Evolutionary conservation across 2,797 vertebrate genomes (phyloP), one percentile per base, ranked within the genome.

Genomic region (Acropternis orthonyx): DNA sequence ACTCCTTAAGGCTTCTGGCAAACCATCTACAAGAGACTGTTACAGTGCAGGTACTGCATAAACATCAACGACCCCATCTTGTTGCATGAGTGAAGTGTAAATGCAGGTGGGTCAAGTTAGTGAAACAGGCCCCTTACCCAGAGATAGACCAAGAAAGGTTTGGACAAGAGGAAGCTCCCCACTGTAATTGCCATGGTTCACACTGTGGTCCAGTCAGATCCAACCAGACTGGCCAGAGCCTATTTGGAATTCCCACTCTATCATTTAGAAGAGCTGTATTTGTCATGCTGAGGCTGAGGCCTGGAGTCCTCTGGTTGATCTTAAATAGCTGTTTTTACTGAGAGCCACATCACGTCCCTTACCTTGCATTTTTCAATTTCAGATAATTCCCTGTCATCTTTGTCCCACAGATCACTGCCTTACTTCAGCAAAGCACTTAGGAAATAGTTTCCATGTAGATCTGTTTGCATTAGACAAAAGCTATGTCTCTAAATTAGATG

Each of bases 241-340:
- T 89, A 44, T 81, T 95, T 97, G 96, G 87, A 97, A 95, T 81
- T 84, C 67, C 93, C 81, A 84, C 96, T 87, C 22, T 98, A 54
- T 98, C 95, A 98, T 98, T 98, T 98, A 92, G 87, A 72, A 97
- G 89, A 92, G 69, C 91, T 97, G 94, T 93, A 92, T 94, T 96
- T 96, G 92, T 90, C 55, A 81, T 63, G 79, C 78, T n/a, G 75
- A 92, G 84, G 63, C 85, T 85, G 62, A 92, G 91, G 68, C 61
- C 93, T 89, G 82, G 80, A 27, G 80, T 95, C 52, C 63, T 88
- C 89, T 90, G 67, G 85, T 59, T 20, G 5, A 37, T 58, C 77
- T 58, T 88, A 95, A 97, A 91, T 94, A 91, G 65, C 76, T 88
- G 66, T 5, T 82, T 36, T 68, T 91, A 17, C 88, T 27, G 72